Base-by-base conservation (phyloP, 2,888 invertebrate genomes). In the Netelia melanura region DNA sequence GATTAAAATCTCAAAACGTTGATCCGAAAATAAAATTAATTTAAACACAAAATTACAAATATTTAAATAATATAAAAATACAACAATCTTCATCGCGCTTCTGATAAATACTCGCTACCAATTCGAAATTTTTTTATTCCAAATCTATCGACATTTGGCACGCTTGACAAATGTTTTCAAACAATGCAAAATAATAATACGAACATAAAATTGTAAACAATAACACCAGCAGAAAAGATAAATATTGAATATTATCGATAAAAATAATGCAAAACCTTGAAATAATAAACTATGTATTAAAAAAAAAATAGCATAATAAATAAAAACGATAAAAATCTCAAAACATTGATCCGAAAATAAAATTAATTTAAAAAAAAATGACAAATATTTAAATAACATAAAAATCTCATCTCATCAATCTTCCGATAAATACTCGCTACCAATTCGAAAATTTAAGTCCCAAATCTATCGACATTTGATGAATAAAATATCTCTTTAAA, bases 81-180 rank as follows among this genome's bases (percentile, higher is more conserved):
- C 30, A 30, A 38, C 0, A 38, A 6, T 38, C 2, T 38, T 38
- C 38, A 38, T 6, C 38, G 38, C 38, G 38, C 38, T 38, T 38
- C 38, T 6, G 38, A 5, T 30, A 30, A 30, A 30, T 30, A 30
- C 6, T 48, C 14, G 6, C 48, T 11, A 48, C 0, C 21, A 21
- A 21, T 21, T 21, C 21, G 21, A 21, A 21, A 21, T 21, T 21
- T 21, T 21, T 21, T 21, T 21, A 21, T 21, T 21, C 21, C 1
- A 21, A 0, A 21, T 21, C 21, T 21, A 21, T 21, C 1, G 21
- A 1, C 21, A 21, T 21, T 21, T 21, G 21, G 1, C 21, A 21
- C 21, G 65, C 58, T 58, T 2, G 58, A 44, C 44, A 38, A 38
- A 64, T n/a, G 14, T 38, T 64, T 64, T n/a, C 25, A 25, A 64